Percentiles rank a stretch among this genome's conserved stretches.
These are phyloP conservation scores for Meloidogyne exigua DNA, from an alignment of 1,140 invertebrate genomes.

Conservation along the genomic window DNA sequence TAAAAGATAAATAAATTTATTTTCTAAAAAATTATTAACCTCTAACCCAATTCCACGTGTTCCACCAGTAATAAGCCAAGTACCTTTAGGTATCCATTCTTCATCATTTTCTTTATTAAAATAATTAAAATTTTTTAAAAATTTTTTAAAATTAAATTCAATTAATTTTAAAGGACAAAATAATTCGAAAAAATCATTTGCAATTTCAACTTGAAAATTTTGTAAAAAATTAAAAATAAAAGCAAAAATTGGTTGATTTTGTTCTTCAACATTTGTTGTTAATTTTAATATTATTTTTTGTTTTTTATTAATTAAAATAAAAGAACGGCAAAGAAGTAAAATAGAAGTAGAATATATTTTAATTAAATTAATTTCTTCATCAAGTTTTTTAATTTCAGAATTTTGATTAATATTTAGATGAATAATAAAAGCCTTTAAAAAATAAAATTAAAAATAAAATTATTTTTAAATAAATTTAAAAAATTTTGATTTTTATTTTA, in stretches of 20 bases:
- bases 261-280: neutral
- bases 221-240: neutral
- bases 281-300: neutral
- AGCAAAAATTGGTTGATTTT: neutral
- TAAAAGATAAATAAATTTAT: too few relatives aligned
- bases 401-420: neutral
- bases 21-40: neutral
- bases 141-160: neutral
- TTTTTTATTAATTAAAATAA: neutral
- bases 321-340: neutral
- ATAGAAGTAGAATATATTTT: neutral
- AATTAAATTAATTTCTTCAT: neutral
- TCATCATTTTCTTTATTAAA: neutral
- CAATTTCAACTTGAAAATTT: neutral
- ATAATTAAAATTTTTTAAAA: neutral
- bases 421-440: neutral
- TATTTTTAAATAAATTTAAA: too few relatives aligned
- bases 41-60: neutral
- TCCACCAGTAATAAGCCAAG: conserved; percentile 12
- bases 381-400: neutral
- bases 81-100: neutral
- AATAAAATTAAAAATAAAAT: too few relatives aligned
- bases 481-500: too few relatives aligned
- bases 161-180: neutral
- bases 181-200: neutral